Evolutionary conservation across 1,140 invertebrate species (phyloP), one percentile per base, ranked within the genome.

Genomic region (Glossosoma conforme): DNA sequence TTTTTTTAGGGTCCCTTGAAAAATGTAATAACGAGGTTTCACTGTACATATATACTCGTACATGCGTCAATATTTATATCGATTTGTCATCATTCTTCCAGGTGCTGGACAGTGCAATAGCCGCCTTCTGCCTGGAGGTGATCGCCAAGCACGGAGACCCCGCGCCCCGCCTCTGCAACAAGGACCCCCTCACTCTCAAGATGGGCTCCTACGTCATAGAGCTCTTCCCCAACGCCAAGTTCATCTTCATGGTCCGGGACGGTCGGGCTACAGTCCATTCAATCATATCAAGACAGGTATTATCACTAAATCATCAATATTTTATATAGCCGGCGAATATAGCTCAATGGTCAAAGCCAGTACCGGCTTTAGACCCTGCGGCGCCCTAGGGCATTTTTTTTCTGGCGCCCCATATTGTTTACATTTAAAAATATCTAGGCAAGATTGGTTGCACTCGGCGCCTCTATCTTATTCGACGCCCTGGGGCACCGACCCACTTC

Each of bases 191-290:
- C 45, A 94, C 93, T 13, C 79, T 98, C 32, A 97, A 98, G 75
- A 95, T 95, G 74, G 90, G 95, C 60, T 86, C 88, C 19, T 88
- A 88, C 66, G 82, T 87, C 54, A 77, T 87, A 36, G 85, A 88
- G 58, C 72, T 88, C 33, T 87, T 87, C 66, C 85, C 85, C 50
- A 87, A 88, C 65, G 84, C 94, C 24, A 98, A 98, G 75, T 99
- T 97, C 74, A 80, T 99, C 59, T 92, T 98, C 68, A 97, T 99
- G 93, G 86, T 97, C 40, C 82, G 97, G 56, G 97, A 99, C 69
- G 97, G 97, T 2, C 80, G 97, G 44, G 96, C 96, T 21, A 96
- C 93, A 8, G 94, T 97, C 41, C 94, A 99, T 77, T 98, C 96
- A 41, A 97, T 97, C 66, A 91, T 97, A 69, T 90, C 90, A n/a